Percentiles rank a stretch among this genome's conserved stretches.
phyloP scores from a whole-genome alignment of 2,797 vertebrate genomes.

The Cynopterus sphinx region DNA sequence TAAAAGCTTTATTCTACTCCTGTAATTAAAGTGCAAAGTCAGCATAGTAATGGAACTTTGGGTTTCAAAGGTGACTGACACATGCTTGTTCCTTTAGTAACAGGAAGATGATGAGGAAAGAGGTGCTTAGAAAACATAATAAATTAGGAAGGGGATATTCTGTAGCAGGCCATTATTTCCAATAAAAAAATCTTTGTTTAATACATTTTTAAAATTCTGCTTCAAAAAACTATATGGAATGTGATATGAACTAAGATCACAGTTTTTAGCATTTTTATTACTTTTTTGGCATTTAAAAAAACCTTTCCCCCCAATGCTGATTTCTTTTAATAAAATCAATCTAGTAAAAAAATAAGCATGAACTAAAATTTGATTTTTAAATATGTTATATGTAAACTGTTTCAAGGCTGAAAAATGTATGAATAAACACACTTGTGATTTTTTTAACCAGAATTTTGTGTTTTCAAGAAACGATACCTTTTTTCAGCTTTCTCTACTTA shows the following conservation, averaged over 20 bases:
- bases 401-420: constrained; percentile 38
- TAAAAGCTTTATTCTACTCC: not conserved
- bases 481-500: constrained; percentile 26
- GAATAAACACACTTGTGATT: not conserved
- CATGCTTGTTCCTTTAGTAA: not conserved
- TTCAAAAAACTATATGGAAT: not conserved
- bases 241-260: not conserved
- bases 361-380: constrained; percentile 54
- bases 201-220: constrained; percentile 6
- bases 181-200: not conserved
- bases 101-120: not conserved
- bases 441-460: not conserved
- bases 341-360: constrained; percentile 31
- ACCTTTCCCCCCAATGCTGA: not conserved
- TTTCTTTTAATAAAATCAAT: constrained; percentile 45
- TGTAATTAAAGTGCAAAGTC: not conserved
- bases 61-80: constrained; percentile 14
- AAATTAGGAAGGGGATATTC: not conserved
- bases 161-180: not conserved
- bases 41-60: not conserved
- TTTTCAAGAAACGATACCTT: constrained; percentile 30
- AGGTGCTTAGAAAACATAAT: not conserved
- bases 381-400: not conserved
- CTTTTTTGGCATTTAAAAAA: not conserved
- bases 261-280: constrained; percentile 1